Base-by-base conservation (phyloP, 2,888 invertebrate species). In the Mythimna lalbum region DNA sequence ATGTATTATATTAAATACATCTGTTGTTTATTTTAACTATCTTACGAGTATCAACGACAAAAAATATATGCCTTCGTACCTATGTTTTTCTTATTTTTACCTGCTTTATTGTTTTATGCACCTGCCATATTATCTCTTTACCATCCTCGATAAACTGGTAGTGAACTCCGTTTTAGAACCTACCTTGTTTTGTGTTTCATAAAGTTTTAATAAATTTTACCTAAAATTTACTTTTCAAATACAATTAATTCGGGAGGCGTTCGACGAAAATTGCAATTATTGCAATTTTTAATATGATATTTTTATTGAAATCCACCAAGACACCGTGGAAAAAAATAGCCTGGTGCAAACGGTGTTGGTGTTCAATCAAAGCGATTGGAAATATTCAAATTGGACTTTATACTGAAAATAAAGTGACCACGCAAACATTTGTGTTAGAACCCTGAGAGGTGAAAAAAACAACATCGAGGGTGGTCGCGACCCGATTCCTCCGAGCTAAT, bases 401-500 rank as follows among this genome's bases (percentile, higher is more conserved):
- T 49, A 19, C 47, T 43, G 17, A 59, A 33, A 6, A 27, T 43
- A 33, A 23, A 73, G n/a, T 63, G 10, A 23, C 65, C 14, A 21
- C 9, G 36, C 17, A 62, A 52, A 92, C 89, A 90, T 92, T 92
- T 91, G 88, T 86, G 76, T 78, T 89, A 63, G 88, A 87, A 89
- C 91, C 85, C 86, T 88, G 88, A 91, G 89, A 89, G 86, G 87
- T 88, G 89, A 89, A 90, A 92, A 93, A 93, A 92, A 93, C 93
- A 93, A 93, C 93, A 93, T 81, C 78, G 84, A 50, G 36, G 59
- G 74, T 81, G 84, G 87, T 63, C 79, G 80, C 83, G 87, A 82
- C 89, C 90, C 89, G 89, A 90, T 89, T 89, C 88, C 87, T 89
- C 87, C 81, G 66, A 89, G 92, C 92, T 95, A 95, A 95, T 94